phyloP scores from a whole-genome alignment of 2,113 vertebrate genomes.

The Sitta europaea region DNA sequence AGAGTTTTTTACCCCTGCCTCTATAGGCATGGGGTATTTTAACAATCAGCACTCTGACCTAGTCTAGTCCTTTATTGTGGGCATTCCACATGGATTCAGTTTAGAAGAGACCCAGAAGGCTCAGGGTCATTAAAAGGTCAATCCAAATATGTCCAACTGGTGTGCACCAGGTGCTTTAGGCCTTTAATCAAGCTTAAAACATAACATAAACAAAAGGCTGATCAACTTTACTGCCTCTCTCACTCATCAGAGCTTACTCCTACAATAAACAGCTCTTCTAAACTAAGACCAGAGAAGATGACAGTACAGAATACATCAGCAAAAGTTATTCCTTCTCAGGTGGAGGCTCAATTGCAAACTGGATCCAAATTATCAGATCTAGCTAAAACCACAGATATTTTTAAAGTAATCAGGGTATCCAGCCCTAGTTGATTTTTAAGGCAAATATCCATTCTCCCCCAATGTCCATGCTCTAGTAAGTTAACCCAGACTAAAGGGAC shows the following conservation, averaged over 20 bases:
- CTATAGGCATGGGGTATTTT: background rate
- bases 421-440: background rate
- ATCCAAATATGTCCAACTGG: background rate
- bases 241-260: background rate
- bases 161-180: background rate
- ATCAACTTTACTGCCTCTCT: background rate
- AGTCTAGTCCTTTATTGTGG: background rate
- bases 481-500: background rate
- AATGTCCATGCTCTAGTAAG: background rate
- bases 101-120: background rate
- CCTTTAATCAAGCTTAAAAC: background rate
- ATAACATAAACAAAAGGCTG: background rate
- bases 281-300: background rate
- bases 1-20: background rate
- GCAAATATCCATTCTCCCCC: background rate
- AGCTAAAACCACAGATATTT: background rate
- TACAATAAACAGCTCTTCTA: background rate
- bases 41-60: background rate
- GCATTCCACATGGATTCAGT: background rate
- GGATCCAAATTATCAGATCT: background rate
- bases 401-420: background rate
- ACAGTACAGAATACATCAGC: background rate
- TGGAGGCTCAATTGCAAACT: background rate
- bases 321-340: background rate
- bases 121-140: background rate